These are phyloP conservation scores for Otis tarda DNA, from an alignment of 2,113 vertebrate genomes.

Conservation along the genomic window DNA sequence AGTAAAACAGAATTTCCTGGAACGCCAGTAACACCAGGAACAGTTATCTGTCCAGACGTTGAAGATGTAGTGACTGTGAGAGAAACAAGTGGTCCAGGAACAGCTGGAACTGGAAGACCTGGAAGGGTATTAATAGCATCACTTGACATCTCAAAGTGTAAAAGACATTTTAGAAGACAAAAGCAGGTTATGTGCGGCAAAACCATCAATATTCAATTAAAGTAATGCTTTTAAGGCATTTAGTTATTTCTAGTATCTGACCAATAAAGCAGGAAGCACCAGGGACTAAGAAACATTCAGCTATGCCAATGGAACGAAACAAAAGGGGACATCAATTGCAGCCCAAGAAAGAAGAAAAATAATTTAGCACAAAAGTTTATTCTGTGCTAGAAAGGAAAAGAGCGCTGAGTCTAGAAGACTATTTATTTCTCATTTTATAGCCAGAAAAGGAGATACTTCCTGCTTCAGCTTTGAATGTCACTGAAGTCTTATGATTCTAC, in stretches of 20 bases:
- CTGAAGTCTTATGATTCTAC: neutral
- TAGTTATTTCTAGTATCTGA: neutral
- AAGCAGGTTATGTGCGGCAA: neutral
- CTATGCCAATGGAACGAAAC: neutral
- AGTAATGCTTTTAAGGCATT: neutral
- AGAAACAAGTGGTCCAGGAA: constrained; percentile 71
- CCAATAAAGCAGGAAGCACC: neutral
- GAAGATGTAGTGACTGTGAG: constrained; percentile 61
- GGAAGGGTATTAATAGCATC: neutral
- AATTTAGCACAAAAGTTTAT: neutral
- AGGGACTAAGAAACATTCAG: neutral
- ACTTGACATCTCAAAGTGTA: neutral
- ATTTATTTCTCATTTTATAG: neutral
- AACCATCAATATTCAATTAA: neutral
- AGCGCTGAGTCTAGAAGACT: neutral
- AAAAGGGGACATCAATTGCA: neutral
- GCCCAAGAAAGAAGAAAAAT: neutral
- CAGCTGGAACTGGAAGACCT: constrained; percentile 71
- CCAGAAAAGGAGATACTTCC: neutral
- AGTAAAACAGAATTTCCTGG: constrained; percentile 79
- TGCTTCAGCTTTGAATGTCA: neutral
- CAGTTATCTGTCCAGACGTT: constrained; percentile 62
- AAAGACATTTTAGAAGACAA: constrained; percentile 6
- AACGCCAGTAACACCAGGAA: constrained; percentile 51
- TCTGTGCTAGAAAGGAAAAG: neutral